These are phyloP conservation scores for Marmota monax DNA, from an alignment of 2,113 vertebrate species.

Conservation along the genomic window DNA sequence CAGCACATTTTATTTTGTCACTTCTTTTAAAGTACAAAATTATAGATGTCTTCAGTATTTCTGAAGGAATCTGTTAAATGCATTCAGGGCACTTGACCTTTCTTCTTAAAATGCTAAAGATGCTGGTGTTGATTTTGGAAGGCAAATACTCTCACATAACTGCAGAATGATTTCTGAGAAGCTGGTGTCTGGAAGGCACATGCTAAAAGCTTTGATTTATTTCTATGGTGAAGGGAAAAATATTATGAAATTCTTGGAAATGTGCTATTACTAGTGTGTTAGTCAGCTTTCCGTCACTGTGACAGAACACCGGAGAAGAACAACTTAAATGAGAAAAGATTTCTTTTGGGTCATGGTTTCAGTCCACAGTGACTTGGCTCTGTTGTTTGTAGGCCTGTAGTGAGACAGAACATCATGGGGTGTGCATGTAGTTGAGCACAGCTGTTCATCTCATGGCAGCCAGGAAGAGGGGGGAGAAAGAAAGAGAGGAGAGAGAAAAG, in stretches of 20 bases:
- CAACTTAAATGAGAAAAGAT: not conserved
- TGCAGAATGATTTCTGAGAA: slow-evolving; percentile 48
- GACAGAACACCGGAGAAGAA: not conserved
- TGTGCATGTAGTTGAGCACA: not conserved
- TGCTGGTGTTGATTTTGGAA: not conserved
- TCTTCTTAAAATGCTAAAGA: slow-evolving; percentile 11
- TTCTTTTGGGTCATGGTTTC: not conserved
- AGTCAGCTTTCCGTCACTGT: not conserved
- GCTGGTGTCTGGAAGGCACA: slow-evolving; percentile 32
- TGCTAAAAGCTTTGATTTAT: slow-evolving; percentile 55
- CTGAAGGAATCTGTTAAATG: slow-evolving; percentile 6
- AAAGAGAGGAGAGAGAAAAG: not conserved
- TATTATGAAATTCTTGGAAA: slow-evolving; percentile 46
- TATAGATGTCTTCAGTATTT: slow-evolving; percentile 5
- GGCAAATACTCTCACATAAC: not conserved
- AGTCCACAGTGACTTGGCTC: not conserved
- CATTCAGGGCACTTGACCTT: not conserved
- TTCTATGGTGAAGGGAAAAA: slow-evolving; percentile 19
- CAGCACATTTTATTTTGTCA: not conserved
- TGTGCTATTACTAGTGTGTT: not conserved
- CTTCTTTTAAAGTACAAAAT: not conserved
- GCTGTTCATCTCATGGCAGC: not conserved
- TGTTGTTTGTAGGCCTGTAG: not conserved
- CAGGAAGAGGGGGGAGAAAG: not conserved
- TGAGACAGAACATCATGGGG: not conserved